Base-by-base conservation (phyloP, 2,888 invertebrate species). In the Agriotes lineatus region DNA sequence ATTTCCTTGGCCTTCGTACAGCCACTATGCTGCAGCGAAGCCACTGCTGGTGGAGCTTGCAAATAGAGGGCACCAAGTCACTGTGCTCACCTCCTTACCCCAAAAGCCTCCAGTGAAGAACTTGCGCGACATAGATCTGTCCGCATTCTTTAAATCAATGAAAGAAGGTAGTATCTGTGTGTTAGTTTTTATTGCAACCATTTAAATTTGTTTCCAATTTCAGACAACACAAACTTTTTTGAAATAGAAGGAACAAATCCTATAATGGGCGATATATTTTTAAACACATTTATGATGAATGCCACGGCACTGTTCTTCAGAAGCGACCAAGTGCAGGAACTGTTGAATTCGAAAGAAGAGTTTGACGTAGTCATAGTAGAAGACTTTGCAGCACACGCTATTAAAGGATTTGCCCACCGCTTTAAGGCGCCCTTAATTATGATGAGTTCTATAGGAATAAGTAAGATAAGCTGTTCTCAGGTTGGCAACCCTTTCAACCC, bases 401-500 rank as follows among this genome's bases (percentile, higher is more conserved):
- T 75, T 80, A 12, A 76, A 35, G 48, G 86, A 85, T 0, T 71
- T 82, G 4, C 77, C 77, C n/a, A 74, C 79, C 50, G 76, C 77
- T 77, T 76, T 62, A 75, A 80, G 18, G 77, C 77, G 1, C 79
- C 79, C 0, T 52, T 78, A 9, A 73, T 82, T n/a, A 37, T 76
- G 1, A 69, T 82, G 1, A 83, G 83, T 75, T 84, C 72, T 0
- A 42, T 66, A 10, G 84, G 83, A 19, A 82, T 82, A 64, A 80
- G 81, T 54, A 80, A 82, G 54, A 82, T 82, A 73, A 82, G 85
- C 76, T 84, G 84, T 58, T 82, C 83, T 57, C 82, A 84, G 70
- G 83, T 87, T 78, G 88, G 87, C 0, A 80, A 85, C 57, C 84
- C 87, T 0, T 80, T 80, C 1, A 85, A 86, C 0, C 85, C 85